Conservation (phyloP, 2,888 invertebrate genomes). For the Synergus laeviventris region DNA sequence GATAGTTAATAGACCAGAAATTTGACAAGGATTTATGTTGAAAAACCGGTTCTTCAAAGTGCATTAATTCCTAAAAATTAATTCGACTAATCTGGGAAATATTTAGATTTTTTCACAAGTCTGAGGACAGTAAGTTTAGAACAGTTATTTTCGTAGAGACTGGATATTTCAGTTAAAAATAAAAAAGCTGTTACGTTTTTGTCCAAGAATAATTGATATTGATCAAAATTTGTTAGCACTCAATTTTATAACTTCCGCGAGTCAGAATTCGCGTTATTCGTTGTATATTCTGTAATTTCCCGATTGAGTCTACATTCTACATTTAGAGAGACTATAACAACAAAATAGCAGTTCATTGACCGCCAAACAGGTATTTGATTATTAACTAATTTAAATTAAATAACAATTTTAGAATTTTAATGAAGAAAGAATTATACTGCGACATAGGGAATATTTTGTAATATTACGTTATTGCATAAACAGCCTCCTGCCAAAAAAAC, state of each 20-base stretch:
- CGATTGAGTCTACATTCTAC: not conserved
- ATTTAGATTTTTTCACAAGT: no score
- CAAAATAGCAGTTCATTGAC: slow-evolving; percentile 27
- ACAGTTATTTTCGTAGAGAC: not conserved
- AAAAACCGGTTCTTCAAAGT: slow-evolving; percentile 17
- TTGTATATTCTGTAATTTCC: slow-evolving; percentile 48
- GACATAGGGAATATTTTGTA: not conserved
- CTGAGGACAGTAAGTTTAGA: no score
- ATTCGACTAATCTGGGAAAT: not conserved
- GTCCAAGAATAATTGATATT: not conserved
- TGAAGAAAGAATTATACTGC: not conserved
- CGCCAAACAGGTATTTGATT: not conserved
- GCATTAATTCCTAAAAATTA: not conserved
- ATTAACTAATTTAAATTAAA: no score
- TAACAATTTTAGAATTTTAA: no score
- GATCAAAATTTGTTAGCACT: not conserved
- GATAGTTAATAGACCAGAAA: not conserved
- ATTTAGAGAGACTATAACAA: not conserved
- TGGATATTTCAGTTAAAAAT: not conserved
- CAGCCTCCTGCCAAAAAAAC: not conserved
- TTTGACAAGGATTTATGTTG: not conserved
- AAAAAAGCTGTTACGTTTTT: slow-evolving; percentile 10
- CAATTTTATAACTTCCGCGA: not conserved
- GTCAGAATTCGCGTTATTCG: slow-evolving; percentile 44
- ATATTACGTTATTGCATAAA: not conserved